A percentile compares a stretch with the other conserved stretches of the same genome.
These are phyloP conservation scores for Penaeus japonicus DNA, from an alignment of 1,140 invertebrate genomes.

Conservation along the genomic window DNA sequence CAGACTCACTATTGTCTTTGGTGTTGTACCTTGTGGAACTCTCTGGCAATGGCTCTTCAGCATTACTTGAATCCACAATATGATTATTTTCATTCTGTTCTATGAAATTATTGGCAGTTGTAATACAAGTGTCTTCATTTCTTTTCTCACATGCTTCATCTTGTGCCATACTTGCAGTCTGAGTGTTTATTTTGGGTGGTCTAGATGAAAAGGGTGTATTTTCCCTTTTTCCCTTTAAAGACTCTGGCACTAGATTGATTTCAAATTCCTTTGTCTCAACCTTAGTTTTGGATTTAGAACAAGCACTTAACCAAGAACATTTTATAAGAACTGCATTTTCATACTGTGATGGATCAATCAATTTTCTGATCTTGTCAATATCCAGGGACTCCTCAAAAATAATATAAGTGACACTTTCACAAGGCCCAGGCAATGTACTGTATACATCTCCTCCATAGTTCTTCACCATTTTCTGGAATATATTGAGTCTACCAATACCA, in stretches of 20 bases:
- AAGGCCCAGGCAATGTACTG: neutral
- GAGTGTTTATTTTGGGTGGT: no score
- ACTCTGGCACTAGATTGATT: neutral
- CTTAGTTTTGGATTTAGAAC: conserved; percentile 32
- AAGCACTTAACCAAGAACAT: conserved; percentile 43
- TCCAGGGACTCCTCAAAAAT: conserved; percentile 52
- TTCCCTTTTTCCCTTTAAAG: neutral
- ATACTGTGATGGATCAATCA: conserved; percentile 8
- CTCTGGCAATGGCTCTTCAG: no score
- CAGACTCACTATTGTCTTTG: no score
- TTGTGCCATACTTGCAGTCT: no score
- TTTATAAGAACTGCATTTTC: neutral
- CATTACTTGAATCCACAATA: no score
- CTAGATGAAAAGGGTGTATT: neutral
- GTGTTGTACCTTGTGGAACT: no score
- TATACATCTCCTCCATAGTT: conserved; percentile 40
- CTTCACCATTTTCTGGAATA: conserved; percentile 40
- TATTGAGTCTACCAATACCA: conserved; percentile 24
- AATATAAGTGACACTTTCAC: conserved; percentile 6
- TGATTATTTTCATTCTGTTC: no score
- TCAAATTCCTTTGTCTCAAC: neutral
- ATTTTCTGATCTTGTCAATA: neutral
- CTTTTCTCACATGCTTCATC: no score
- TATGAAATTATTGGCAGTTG: no score
- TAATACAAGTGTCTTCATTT: no score